Evolutionary conservation across 2,888 invertebrate species (phyloP).

Genomic region (Salpingus planirostris): DNA sequence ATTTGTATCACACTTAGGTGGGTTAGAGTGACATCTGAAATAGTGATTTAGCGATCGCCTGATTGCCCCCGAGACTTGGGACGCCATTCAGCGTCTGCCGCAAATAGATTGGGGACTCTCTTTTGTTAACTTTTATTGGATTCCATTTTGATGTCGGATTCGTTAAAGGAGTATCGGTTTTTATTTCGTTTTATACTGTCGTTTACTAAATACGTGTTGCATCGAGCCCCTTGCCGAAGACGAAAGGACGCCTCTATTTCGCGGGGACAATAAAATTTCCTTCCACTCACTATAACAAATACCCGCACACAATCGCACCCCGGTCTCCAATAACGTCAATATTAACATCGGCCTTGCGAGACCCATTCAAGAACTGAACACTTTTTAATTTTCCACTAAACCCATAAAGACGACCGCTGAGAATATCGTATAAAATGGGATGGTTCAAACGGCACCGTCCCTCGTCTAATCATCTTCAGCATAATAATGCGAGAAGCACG

Average conservation of each 20-base stretch:
- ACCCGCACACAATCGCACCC: slow-evolving; percentile 4
- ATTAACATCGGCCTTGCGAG: too few species aligned
- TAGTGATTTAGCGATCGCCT: slow-evolving; percentile 28
- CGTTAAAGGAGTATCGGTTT: slow-evolving; percentile 19
- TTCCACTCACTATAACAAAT: slow-evolving; percentile 5
- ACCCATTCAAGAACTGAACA: too few species aligned
- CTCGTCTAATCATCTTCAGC: too few species aligned
- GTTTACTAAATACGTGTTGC: slow-evolving; percentile 19
- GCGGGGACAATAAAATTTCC: slow-evolving; percentile 8
- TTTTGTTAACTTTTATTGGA: slow-evolving; percentile 30
- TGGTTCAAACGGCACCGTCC: too few species aligned
- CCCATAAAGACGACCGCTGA: too few species aligned
- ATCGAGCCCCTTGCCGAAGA: too few species aligned
- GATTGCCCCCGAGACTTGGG: slow-evolving; percentile 23
- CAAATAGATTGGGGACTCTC: slow-evolving; percentile 26
- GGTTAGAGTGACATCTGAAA: slow-evolving; percentile 26
- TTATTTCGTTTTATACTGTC: slow-evolving; percentile 19
- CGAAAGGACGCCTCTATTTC: too few species aligned
- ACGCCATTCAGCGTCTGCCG: slow-evolving; percentile 25
- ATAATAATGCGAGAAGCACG: too few species aligned
- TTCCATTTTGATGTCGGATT: slow-evolving; percentile 25
- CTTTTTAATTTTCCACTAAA: too few species aligned
- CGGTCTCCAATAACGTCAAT: too few species aligned
- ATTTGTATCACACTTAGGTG: too few species aligned
- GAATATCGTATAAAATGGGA: too few species aligned